phyloP scores from a whole-genome alignment of 2,113 vertebrate species.

The Prinia subflava region DNA sequence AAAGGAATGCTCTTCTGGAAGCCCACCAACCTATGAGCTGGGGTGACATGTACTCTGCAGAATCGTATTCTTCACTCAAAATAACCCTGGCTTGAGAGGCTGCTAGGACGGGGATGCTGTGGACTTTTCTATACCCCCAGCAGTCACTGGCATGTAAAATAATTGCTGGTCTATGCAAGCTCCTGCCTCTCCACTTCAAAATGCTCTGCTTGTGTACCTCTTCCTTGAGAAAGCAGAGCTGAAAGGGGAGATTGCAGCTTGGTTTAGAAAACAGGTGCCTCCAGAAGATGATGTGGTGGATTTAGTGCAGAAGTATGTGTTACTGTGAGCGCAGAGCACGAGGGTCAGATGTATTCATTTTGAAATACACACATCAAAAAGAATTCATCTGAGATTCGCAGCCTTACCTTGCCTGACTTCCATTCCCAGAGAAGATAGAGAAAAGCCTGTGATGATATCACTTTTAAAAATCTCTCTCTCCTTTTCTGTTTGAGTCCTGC shows the following conservation, averaged over 20 bases:
- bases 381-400: background rate
- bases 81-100: background rate
- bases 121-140: background rate
- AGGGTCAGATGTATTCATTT: background rate
- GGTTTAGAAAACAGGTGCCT: background rate
- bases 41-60: background rate
- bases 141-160: background rate
- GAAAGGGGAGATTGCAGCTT: background rate
- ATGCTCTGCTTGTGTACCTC: background rate
- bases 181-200: background rate
- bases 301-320: background rate
- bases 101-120: background rate
- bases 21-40: slow-evolving; percentile 65
- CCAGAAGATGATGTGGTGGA: background rate
- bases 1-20: slow-evolving; percentile 76
- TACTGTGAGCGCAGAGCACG: background rate
- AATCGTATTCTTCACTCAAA: background rate
- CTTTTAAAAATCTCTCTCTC: background rate
- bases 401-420: background rate
- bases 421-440: background rate
- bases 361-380: background rate
- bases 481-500: background rate
- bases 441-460: background rate
- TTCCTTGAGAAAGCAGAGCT: background rate
- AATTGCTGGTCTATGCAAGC: background rate